Conservation (phyloP, 1,140 invertebrate species). For the Lucilia sericata region DNA sequence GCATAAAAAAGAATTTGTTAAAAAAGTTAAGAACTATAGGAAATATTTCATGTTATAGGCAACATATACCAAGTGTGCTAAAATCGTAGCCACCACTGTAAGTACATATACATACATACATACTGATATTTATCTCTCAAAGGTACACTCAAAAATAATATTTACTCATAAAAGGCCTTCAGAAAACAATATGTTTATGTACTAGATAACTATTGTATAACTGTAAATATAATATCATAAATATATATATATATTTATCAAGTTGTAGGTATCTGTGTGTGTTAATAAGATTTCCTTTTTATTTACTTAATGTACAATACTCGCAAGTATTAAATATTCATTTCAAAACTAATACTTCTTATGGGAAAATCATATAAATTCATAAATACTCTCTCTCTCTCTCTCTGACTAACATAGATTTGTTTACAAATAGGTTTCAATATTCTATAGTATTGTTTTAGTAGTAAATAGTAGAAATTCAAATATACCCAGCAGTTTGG, state of each 20-base stretch:
- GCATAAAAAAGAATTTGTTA: no score
- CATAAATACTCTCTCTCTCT: background rate
- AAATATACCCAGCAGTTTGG: background rate
- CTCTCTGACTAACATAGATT: background rate
- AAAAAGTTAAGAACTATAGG: no score
- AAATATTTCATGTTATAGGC: no score
- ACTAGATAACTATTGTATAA: no score
- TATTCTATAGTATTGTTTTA: conserved; percentile 8
- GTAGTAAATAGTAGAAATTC: background rate
- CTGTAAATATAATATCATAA: no score
- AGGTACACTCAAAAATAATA: no score
- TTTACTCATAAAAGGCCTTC: no score
- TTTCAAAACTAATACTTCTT: background rate
- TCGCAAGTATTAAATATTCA: background rate
- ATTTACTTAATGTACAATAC: background rate
- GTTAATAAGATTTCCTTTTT: background rate
- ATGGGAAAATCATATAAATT: background rate
- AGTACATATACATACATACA: no score
- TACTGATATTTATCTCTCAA: no score
- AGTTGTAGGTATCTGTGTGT: background rate
- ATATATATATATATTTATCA: background rate
- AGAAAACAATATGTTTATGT: no score
- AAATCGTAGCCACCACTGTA: no score
- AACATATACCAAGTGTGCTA: no score
- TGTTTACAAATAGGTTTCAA: background rate